Conservation (phyloP, 2,113 vertebrate genomes). For the Eurystomus gularis region DNA sequence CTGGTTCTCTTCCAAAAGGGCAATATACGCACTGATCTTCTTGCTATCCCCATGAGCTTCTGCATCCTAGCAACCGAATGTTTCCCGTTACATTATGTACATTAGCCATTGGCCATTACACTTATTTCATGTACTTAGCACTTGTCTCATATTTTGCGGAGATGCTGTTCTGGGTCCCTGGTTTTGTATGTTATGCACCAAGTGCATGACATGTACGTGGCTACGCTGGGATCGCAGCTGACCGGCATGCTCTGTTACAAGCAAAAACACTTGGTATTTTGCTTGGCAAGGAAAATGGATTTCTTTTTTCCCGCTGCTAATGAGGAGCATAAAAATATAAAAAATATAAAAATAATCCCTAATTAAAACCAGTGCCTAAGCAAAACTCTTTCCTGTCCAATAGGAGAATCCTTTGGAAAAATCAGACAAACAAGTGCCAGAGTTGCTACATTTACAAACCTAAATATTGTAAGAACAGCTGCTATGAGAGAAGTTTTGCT, state of each 20-base stretch:
- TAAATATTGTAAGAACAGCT: not conserved
- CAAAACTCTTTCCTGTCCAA: not conserved
- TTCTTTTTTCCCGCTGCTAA: not conserved
- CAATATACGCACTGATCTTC: conserved; percentile 78
- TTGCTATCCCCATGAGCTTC: conserved; percentile 75
- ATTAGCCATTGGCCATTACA: not conserved
- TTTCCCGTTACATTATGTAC: conserved; percentile 27
- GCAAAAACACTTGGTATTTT: not conserved
- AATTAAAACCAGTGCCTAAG: not conserved
- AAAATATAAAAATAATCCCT: not conserved
- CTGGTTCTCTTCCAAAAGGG: conserved; percentile 75
- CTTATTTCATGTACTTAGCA: not conserved
- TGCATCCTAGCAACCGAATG: conserved; percentile 72
- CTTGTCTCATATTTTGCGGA: not conserved
- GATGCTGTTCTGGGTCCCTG: not conserved
- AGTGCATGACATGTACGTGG: not conserved
- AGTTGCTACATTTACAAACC: not conserved
- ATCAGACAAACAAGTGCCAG: not conserved
- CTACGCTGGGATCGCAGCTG: not conserved
- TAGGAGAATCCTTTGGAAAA: not conserved
- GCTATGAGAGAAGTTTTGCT: not conserved
- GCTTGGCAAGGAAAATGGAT: not conserved
- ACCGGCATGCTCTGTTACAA: not conserved
- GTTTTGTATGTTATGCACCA: not conserved
- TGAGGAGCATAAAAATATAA: not conserved